Evolutionary conservation across 2,888 invertebrate species (phyloP).

Genomic region (Synergus umbraculus): DNA sequence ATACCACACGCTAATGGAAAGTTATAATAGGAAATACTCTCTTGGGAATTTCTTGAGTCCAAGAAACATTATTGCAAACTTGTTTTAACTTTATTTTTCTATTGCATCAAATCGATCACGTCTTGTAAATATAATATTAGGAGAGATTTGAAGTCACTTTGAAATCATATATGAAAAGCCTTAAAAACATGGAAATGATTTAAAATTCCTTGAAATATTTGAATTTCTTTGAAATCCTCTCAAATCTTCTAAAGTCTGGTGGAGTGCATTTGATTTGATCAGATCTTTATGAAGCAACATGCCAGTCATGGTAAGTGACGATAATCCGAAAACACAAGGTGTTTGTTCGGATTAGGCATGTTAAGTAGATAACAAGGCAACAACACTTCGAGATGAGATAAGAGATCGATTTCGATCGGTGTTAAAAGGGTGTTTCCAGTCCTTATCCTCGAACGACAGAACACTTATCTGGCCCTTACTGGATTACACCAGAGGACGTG

Average conservation of each 20-base stretch:
- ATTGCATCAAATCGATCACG: not conserved
- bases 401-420: slow-evolving; percentile 19
- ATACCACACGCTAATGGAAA: slow-evolving; percentile 19
- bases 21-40: slow-evolving; percentile 18
- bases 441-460: slow-evolving; percentile 49
- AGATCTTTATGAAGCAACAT: not conserved
- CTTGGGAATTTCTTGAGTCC: slow-evolving; percentile 2
- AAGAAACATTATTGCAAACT: slow-evolving; percentile 26
- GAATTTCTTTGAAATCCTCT: no score
- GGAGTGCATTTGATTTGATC: not conserved
- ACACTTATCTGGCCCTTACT: slow-evolving; percentile 58
- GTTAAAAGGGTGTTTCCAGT: slow-evolving; percentile 52
- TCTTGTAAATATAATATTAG: not conserved
- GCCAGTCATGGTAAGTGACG: not conserved
- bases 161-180: no score
- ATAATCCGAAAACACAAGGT: not conserved
- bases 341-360: not conserved
- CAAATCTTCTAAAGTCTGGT: no score
- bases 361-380: slow-evolving; percentile 1
- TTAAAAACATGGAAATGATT: no score
- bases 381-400: not conserved
- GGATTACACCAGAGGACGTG: slow-evolving; percentile 60
- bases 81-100: slow-evolving; percentile 17
- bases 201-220: no score
- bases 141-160: no score